Evolutionary conservation across 2,888 invertebrate genomes (phyloP), one percentile per base, ranked within the genome.

Genomic region (Acrobasis repandana): DNA sequence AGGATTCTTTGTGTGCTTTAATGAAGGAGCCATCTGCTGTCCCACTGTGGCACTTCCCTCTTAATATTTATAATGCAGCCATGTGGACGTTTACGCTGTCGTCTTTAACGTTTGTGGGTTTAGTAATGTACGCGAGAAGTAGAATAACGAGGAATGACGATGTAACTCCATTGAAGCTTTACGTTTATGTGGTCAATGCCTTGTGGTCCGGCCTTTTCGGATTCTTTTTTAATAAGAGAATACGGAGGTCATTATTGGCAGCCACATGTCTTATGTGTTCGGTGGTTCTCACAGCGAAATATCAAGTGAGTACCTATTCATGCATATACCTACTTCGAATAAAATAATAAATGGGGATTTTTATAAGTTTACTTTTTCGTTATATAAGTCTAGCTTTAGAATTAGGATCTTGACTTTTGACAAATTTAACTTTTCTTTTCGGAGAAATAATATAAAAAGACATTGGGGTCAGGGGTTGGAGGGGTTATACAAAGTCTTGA

Each of bases 31-130:
- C 82, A 5, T 61, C 61, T 0, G 16, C 65, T 2, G 43, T 80
- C 58, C 81, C 84, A 2, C 28, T 84, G 4, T 86, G 85, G 86
- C 67, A 74, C 14, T 79, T 75, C 52, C 69, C 73, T 8, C 62
- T 49, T 36, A 76, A 76, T 49, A 28, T 80, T 9, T 61, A 70
- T 9, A 68, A 72, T 34, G 67, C 73, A 14, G 18, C 70, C 0
- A 60, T 63, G 15, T 68, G 76, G n/a, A 70, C 71, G 0, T 14
- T 10, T 2, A 15, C 60, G 9, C 6, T 61, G 14, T 10, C 38
- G 2, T 18, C 50, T 10, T 16, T 66, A 18, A 36, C 14, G 3
- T 16, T 63, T 10, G 15, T 61, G 8, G 65, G 63, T 6, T 3
- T 46, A 16, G 16, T 60, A 14, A 54, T 33, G 33, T 60, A 46